These are phyloP conservation scores for Teinopalpus imperialis DNA, from an alignment of 2,888 invertebrate genomes.

Conservation along the genomic window DNA sequence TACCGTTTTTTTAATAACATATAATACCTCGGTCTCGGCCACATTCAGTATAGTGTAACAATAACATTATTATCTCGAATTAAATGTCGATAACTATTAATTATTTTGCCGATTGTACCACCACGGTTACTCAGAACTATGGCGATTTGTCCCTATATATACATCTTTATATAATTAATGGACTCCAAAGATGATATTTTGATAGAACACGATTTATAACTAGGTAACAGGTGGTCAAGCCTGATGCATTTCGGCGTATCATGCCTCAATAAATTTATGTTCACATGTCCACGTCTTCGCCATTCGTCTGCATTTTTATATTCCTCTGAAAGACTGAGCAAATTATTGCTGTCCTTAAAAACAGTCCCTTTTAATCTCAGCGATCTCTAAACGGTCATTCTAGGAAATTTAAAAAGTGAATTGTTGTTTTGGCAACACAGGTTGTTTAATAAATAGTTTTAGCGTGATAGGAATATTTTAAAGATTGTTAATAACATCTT, in stretches of 20 bases:
- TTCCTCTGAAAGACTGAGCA: constrained; percentile 35
- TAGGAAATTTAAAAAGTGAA: constrained; percentile 32
- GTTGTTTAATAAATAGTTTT: constrained; percentile 30
- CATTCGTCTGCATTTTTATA: constrained; percentile 32
- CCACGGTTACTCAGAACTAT: constrained; percentile 36
- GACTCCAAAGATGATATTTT: constrained; percentile 61
- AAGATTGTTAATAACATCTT: no score
- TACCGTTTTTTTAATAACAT: no score
- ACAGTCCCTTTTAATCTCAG: constrained; percentile 45
- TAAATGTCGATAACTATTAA: no score
- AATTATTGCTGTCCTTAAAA: constrained; percentile 40
- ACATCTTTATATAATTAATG: constrained; percentile 76
- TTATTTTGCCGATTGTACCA: constrained; percentile 47
- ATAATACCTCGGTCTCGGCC: no score
- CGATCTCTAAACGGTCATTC: constrained; percentile 44
- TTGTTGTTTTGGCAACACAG: constrained; percentile 34
- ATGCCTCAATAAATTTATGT: constrained; percentile 31
- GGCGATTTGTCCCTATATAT: constrained; percentile 68
- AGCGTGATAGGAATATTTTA: no score
- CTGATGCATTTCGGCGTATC: constrained; percentile 44
- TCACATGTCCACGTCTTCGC: constrained; percentile 38
- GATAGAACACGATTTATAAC: constrained; percentile 65
- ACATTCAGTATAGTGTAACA: no score
- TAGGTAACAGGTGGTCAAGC: constrained; percentile 71
- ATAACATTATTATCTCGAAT: no score